phyloP scores from a whole-genome alignment of 2,113 vertebrate species.

The Petrocephalus zakoni region DNA sequence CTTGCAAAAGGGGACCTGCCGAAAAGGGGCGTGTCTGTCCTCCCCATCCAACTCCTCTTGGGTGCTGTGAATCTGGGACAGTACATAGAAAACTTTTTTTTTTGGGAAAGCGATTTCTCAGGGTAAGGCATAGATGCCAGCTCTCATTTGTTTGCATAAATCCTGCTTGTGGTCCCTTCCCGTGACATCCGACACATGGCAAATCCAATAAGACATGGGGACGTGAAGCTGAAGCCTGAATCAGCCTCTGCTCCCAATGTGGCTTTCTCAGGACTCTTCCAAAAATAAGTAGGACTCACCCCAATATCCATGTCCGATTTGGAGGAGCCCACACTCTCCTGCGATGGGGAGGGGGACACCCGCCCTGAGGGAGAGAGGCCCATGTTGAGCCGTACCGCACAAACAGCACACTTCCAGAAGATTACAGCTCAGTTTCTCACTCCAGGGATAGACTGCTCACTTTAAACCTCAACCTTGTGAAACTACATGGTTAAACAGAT shows the following conservation, averaged over 20 bases:
- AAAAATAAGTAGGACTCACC: slow-evolving; percentile 53
- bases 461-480: not conserved
- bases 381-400: not conserved
- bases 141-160: not conserved
- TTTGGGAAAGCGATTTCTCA: not conserved
- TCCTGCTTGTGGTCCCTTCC: not conserved
- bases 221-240: not conserved
- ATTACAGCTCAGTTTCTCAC: not conserved
- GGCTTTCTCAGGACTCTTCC: not conserved
- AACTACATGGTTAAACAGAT: not conserved
- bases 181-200: not conserved
- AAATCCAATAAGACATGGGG: not conserved
- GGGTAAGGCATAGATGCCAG: not conserved
- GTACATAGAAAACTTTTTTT: not conserved
- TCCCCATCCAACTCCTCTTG: slow-evolving; percentile 82
- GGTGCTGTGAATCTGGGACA: slow-evolving; percentile 64
- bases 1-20: slow-evolving; percentile 94
- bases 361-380: slow-evolving; percentile 67
- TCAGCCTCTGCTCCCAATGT: no score
- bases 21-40: slow-evolving; percentile 86
- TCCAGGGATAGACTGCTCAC: not conserved
- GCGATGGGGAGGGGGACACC: slow-evolving; percentile 94
- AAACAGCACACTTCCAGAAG: not conserved
- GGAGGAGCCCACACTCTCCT: slow-evolving; percentile 94
- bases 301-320: slow-evolving; percentile 91